Percentiles rank a stretch among this genome's conserved stretches.
Conservation (phyloP, 2,113 vertebrate genomes). For the Edolisoma coerulescens region DNA sequence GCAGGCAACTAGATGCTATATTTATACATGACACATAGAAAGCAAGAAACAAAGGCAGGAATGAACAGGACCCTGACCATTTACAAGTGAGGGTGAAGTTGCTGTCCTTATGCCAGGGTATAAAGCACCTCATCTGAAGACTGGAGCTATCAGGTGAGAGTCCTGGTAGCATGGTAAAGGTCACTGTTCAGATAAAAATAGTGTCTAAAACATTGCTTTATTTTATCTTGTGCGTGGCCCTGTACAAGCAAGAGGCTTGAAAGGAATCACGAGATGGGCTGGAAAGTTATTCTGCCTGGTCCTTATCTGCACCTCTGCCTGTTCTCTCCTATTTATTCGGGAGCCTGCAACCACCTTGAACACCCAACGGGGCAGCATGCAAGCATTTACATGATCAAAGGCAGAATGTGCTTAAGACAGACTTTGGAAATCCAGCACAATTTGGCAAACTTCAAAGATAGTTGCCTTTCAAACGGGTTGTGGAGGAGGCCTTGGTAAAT, state of each 20-base stretch:
- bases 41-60: not conserved
- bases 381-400: not conserved
- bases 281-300: not conserved
- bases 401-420: constrained; percentile 52
- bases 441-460: constrained; percentile 48
- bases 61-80: not conserved
- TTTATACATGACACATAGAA: not conserved
- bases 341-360: not conserved
- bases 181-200: not conserved
- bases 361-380: constrained; percentile 1
- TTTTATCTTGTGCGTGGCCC: not conserved
- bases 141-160: not conserved
- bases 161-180: not conserved
- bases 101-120: not conserved
- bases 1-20: not conserved
- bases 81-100: not conserved
- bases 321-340: not conserved
- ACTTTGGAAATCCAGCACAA: constrained; percentile 45
- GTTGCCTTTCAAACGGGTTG: constrained; percentile 50
- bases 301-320: not conserved
- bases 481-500: constrained; percentile 65
- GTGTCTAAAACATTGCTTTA: not conserved
- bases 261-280: not conserved
- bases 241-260: not conserved
- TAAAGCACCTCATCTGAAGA: not conserved